phyloP scores from a whole-genome alignment of 2,113 vertebrate species.

The Epinephelus moara region DNA sequence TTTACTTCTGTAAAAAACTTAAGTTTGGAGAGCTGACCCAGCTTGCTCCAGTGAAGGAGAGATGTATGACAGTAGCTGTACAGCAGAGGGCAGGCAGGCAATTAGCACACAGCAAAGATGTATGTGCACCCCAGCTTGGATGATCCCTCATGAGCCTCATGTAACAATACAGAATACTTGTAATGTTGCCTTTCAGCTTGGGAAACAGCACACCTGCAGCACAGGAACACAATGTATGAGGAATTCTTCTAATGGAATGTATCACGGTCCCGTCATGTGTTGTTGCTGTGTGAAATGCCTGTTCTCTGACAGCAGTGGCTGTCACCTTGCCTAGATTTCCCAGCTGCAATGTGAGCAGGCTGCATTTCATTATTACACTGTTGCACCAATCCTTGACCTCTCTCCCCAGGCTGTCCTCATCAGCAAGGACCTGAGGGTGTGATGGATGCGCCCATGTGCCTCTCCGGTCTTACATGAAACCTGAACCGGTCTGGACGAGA shows the following conservation, averaged over 20 bases:
- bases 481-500: conserved; percentile 13
- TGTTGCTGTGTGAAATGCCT: conserved; percentile 6
- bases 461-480: conserved; percentile 21
- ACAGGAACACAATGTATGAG: neutral
- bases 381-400: conserved; percentile 48
- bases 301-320: conserved; percentile 24
- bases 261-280: neutral
- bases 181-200: neutral
- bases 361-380: conserved; percentile 51
- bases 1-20: neutral
- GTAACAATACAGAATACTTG: neutral
- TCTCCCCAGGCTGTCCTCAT: conserved; percentile 15
- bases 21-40: neutral
- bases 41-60: neutral
- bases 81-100: conserved; percentile 37
- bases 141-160: neutral
- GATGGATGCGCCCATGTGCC: conserved; percentile 8
- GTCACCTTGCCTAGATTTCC: conserved; percentile 32
- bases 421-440: conserved; percentile 30
- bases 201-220: neutral
- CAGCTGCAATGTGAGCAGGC: conserved; percentile 32
- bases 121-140: neutral
- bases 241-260: conserved; percentile 25
- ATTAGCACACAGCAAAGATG: neutral
- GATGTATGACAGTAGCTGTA: conserved; percentile 3